phyloP scores from a whole-genome alignment of 2,888 invertebrate genomes.

The Meghimatium bilineatum region DNA sequence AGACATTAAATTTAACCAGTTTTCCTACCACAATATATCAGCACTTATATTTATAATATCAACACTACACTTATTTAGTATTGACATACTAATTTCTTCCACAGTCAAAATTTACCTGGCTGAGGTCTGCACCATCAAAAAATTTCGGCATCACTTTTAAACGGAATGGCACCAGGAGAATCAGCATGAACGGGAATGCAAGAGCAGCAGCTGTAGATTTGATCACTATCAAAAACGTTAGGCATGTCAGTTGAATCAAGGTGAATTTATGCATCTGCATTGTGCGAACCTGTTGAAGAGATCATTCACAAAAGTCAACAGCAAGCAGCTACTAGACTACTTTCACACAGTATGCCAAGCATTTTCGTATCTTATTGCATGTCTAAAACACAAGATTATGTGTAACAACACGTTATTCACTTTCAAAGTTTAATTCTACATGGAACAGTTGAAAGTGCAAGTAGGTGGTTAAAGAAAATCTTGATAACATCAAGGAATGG shows the following conservation, averaged over 20 bases:
- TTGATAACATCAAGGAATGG: too few relatives aligned
- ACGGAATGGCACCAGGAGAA: conserved; percentile 90
- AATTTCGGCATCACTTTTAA: conserved; percentile 83
- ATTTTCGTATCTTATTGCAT: too few relatives aligned
- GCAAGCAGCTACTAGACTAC: background rate
- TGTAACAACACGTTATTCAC: too few relatives aligned
- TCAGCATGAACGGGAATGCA: conserved; percentile 93
- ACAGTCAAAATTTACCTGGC: conserved; percentile 86
- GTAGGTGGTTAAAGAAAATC: too few relatives aligned
- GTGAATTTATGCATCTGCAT: conserved; percentile 95
- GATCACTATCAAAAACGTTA: conserved; percentile 89
- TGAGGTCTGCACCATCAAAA: conserved; percentile 88
- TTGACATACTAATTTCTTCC: too few relatives aligned
- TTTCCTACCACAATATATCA: too few relatives aligned
- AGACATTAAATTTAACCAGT: too few relatives aligned
- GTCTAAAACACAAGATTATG: too few relatives aligned
- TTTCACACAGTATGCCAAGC: background rate
- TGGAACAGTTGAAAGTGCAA: too few relatives aligned
- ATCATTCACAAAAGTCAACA: background rate
- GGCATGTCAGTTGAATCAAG: conserved; percentile 87
- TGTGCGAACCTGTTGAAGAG: conserved; percentile 84
- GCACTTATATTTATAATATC: too few relatives aligned
- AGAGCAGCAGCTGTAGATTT: conserved; percentile 93
- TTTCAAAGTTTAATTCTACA: too few relatives aligned
- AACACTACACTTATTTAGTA: background rate